Conservation (phyloP, 1,140 invertebrate species). For the Drosophila punjabiensis region DNA sequence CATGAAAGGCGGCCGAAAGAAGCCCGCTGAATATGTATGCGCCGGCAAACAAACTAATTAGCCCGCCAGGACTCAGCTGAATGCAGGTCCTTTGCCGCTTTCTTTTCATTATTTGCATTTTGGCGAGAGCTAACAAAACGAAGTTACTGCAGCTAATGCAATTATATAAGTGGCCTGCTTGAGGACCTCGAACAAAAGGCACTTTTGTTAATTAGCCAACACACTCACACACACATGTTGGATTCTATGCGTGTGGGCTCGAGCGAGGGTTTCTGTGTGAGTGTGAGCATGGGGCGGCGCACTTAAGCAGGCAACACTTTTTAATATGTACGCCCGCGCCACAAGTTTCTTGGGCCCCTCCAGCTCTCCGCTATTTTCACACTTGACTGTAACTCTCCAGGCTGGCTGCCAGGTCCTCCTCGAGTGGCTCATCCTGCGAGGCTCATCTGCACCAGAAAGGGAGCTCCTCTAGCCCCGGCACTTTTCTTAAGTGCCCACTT, state of each 20-base stretch:
- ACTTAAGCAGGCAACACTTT: slow-evolving; percentile 62
- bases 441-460: slow-evolving; percentile 11
- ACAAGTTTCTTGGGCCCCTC: slow-evolving; percentile 41
- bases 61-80: slow-evolving; percentile 46
- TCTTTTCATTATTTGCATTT: slow-evolving; percentile 78
- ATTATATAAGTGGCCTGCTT: slow-evolving; percentile 78
- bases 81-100: slow-evolving; percentile 59
- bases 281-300: slow-evolving; percentile 16
- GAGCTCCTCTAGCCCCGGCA: slow-evolving; percentile 16
- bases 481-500: slow-evolving; percentile 65
- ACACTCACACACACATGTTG: slow-evolving; percentile 25
- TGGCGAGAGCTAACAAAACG: slow-evolving; percentile 55
- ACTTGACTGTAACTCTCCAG: slow-evolving; percentile 40
- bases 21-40: slow-evolving; percentile 47
- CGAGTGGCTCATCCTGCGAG: slow-evolving; percentile 40
- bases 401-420: slow-evolving; percentile 1
- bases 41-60: slow-evolving; percentile 78
- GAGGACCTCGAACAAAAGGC: slow-evolving; percentile 67
- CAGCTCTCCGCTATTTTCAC: slow-evolving; percentile 53
- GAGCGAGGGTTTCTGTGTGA: neutral
- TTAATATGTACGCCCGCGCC: slow-evolving; percentile 55
- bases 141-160: slow-evolving; percentile 74
- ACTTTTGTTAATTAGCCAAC: slow-evolving; percentile 79
- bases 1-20: slow-evolving; percentile 64
- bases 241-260: neutral